A percentile compares a stretch with the other conserved stretches of the same genome.
Conservation (phyloP, 2,797 vertebrate genomes). For the Corythornis leucogaster region DNA sequence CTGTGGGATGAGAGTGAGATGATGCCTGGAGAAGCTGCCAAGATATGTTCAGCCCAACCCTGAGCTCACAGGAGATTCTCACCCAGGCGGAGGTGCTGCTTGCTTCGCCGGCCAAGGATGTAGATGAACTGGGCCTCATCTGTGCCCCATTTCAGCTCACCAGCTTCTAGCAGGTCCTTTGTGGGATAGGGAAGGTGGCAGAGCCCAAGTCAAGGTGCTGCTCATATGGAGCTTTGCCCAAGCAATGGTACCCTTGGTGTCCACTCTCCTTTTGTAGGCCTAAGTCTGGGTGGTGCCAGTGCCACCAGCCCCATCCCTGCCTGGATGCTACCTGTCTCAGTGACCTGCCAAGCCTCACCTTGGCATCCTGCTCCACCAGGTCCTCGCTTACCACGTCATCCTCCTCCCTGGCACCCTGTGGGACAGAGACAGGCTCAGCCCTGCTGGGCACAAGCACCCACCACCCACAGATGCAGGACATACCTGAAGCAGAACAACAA, state of each 20-base stretch:
- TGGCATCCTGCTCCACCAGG: constrained; percentile 90
- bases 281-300: background rate
- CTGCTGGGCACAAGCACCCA: background rate
- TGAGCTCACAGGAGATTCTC: background rate
- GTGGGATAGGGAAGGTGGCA: background rate
- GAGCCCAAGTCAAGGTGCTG: background rate
- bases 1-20: constrained; percentile 62
- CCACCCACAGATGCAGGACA: background rate
- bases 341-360: constrained; percentile 73
- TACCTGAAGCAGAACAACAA: constrained; percentile 94
- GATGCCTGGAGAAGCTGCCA: background rate
- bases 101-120: constrained; percentile 93
- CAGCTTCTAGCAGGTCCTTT: constrained; percentile 93
- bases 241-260: rapidly evolving
- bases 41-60: background rate
- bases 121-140: constrained; percentile 96
- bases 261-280: rapidly evolving
- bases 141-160: constrained; percentile 94
- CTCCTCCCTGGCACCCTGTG: constrained; percentile 92
- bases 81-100: constrained; percentile 92
- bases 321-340: background rate
- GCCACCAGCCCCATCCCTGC: background rate
- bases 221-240: background rate
- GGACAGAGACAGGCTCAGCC: background rate
- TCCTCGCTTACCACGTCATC: constrained; percentile 91